Evolutionary conservation across 2,888 invertebrate species (phyloP).

Genomic region (Hirtodrosophila alboralis): DNA sequence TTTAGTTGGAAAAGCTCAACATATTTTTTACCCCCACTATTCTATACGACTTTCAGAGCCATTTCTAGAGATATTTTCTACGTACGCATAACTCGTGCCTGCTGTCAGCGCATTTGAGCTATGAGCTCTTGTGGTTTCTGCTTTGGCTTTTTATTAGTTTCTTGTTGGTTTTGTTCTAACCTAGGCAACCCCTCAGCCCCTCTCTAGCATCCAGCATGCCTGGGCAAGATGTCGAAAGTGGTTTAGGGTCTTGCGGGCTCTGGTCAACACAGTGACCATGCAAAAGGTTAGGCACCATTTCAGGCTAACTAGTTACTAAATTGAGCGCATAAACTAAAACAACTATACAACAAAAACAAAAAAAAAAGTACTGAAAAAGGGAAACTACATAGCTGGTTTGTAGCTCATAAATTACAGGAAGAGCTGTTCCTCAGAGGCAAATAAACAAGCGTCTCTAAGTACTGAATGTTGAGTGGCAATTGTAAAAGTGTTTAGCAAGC

Average conservation of each 20-base stretch:
- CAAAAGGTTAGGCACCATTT: slow-evolving; percentile 47
- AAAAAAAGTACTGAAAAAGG: slow-evolving; percentile 41
- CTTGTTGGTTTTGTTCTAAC: slow-evolving; percentile 48
- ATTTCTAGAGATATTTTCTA: slow-evolving; percentile 37
- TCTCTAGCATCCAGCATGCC: not conserved
- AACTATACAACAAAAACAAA: slow-evolving; percentile 42
- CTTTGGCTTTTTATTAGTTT: slow-evolving; percentile 75
- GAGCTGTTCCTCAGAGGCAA: slow-evolving; percentile 44
- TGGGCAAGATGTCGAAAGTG: slow-evolving; percentile 50
- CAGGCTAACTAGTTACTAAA: slow-evolving; percentile 75
- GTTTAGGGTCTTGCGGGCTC: slow-evolving; percentile 37
- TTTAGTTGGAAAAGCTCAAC: slow-evolving; percentile 78
- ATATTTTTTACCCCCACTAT: slow-evolving; percentile 51
- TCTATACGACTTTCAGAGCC: not conserved
- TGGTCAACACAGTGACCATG: slow-evolving; percentile 42
- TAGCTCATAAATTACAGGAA: slow-evolving; percentile 72
- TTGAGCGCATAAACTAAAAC: slow-evolving; percentile 76
- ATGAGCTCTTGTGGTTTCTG: slow-evolving; percentile 74
- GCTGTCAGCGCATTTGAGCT: slow-evolving; percentile 78
- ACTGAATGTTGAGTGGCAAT: slow-evolving; percentile 17
- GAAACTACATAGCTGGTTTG: slow-evolving; percentile 45
- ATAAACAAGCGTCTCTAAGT: slow-evolving; percentile 39
- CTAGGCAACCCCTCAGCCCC: not conserved
- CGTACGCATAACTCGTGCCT: slow-evolving; percentile 77
- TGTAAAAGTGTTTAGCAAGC: slow-evolving; percentile 56